Evolutionary conservation across 2,888 invertebrate genomes (phyloP).

Genomic region (Lasius fuliginosus): DNA sequence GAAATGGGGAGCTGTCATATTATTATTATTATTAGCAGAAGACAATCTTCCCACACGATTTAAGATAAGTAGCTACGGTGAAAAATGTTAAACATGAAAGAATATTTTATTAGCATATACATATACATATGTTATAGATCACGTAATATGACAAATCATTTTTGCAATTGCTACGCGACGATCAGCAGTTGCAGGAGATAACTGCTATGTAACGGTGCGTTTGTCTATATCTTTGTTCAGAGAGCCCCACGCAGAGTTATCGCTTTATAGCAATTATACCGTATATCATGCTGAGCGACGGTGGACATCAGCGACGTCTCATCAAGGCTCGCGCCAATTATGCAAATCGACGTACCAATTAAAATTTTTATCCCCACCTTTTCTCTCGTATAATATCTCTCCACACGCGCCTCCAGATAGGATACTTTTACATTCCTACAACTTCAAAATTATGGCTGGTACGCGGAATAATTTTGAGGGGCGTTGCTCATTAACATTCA

Average conservation of each 20-base stretch:
- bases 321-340: conserved; percentile 72
- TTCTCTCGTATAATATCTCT: background rate
- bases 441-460: conserved; percentile 70
- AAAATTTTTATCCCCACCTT: conserved; percentile 59
- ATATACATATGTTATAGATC: too few species aligned
- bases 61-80: background rate
- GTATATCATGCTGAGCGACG: conserved; percentile 56
- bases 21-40: background rate
- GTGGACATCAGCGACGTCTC: conserved; percentile 51
- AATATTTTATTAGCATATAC: background rate
- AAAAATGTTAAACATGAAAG: conserved; percentile 2
- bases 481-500: conserved; percentile 68
- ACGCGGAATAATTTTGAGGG: conserved; percentile 62
- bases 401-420: conserved; percentile 21
- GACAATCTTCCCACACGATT: too few species aligned
- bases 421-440: conserved; percentile 46
- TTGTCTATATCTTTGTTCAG: conserved; percentile 3
- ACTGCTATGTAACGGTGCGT: conserved; percentile 14
- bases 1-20: background rate
- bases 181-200: background rate
- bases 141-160: background rate
- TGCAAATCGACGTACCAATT: conserved; percentile 73
- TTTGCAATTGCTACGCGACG: background rate
- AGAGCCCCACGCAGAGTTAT: conserved; percentile 14
- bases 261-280: conserved; percentile 63